Evolutionary conservation across 2,797 vertebrate genomes (phyloP).

Genomic region (Urophycis tenuis): DNA sequence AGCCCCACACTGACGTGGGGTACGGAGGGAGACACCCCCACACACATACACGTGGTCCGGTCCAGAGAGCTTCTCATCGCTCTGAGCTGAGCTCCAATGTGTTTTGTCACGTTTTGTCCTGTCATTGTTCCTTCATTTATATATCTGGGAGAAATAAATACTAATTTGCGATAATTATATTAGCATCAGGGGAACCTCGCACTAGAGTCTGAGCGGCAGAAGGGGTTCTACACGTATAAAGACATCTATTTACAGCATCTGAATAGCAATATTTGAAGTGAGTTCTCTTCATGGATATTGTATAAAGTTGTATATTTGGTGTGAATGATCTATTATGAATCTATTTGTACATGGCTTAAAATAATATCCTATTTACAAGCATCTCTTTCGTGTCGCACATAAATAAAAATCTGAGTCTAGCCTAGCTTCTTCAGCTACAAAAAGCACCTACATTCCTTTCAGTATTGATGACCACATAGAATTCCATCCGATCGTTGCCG

Average conservation of each 20-base stretch:
- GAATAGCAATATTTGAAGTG: neutral
- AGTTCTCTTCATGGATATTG: slow-evolving; percentile 3
- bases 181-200: too few species aligned
- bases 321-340: slow-evolving; percentile 2
- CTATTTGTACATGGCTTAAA: slow-evolving; percentile 7
- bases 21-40: too few species aligned
- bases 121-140: too few species aligned
- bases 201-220: too few species aligned
- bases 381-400: slow-evolving; percentile 10
- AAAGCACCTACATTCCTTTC: neutral
- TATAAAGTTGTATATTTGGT: slow-evolving; percentile 7
- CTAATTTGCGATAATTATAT: too few species aligned
- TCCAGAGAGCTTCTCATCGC: too few species aligned
- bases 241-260: neutral
- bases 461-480: slow-evolving; percentile 23
- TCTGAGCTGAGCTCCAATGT: too few species aligned
- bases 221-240: neutral
- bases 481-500: neutral
- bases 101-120: too few species aligned
- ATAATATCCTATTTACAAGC: slow-evolving; percentile 35
- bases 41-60: too few species aligned
- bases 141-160: too few species aligned
- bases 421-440: neutral
- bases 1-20: too few species aligned
- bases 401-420: slow-evolving; percentile 31